phyloP scores from a whole-genome alignment of 37 sponge, comb jelly and placozoan genomes.

The Tethya wilhelma region DNA sequence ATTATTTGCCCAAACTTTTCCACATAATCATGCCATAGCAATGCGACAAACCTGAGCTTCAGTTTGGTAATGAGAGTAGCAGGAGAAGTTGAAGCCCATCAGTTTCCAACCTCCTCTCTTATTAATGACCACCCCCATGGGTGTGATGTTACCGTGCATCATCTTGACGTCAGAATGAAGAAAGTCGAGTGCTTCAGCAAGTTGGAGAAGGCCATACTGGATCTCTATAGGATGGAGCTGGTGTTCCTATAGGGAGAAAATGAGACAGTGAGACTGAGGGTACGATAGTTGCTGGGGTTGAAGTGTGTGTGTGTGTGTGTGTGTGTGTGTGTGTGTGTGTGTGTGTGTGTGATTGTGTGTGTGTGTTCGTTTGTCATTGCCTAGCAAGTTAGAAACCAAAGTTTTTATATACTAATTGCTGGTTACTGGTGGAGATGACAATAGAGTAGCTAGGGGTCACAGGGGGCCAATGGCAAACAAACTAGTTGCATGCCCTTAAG shows the following conservation, averaged over 20 bases:
- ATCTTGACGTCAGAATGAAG: conserved; percentile 77
- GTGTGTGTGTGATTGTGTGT: no score
- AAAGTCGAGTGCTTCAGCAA: conserved; percentile 73
- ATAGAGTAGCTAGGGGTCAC: neutral
- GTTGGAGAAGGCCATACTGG: conserved; percentile 80
- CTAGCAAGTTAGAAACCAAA: no score
- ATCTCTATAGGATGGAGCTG: conserved; percentile 72
- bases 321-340: no score
- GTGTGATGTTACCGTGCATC: conserved; percentile 84
- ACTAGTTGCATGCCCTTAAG: neutral
- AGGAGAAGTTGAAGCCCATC: conserved; percentile 80
- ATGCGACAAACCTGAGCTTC: conserved; percentile 53
- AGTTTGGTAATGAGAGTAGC: conserved; percentile 51
- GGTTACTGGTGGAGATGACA: no score
- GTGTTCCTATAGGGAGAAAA: conserved; percentile 56
- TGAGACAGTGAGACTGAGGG: no score
- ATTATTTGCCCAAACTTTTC: no score
- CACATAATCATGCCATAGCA: no score
- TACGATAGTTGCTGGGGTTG: no score
- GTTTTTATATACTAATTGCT: no score
- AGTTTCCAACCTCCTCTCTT: conserved; percentile 74
- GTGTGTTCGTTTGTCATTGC: no score
- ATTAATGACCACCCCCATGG: conserved; percentile 46
- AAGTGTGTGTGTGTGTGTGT: no score
- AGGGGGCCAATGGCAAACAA: neutral